A percentile compares a stretch with the other conserved stretches of the same genome.
Evolutionary conservation across 2,113 vertebrate genomes (phyloP).

Genomic region (Spheniscus mendiculus): DNA sequence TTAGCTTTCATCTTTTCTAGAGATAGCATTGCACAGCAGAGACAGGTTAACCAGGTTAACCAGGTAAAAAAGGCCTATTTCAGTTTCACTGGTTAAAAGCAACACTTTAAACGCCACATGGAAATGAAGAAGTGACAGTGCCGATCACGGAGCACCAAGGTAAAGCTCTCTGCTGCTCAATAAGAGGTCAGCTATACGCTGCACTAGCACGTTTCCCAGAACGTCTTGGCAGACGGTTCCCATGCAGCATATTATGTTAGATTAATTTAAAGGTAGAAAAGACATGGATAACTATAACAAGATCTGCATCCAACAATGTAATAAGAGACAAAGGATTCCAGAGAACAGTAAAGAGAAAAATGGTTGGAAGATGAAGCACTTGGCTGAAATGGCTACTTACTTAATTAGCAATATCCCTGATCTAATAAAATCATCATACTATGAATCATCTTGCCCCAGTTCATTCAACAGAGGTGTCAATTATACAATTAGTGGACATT

Average conservation of each 20-base stretch:
- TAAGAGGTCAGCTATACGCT: background rate
- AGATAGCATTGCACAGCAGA: background rate
- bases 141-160: fast-evolving
- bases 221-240: background rate
- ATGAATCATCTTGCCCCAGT: background rate
- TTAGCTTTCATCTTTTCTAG: background rate
- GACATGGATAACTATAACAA: background rate
- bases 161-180: background rate
- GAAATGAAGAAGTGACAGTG: background rate
- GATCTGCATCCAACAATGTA: background rate
- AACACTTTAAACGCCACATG: background rate
- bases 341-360: background rate
- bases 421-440: background rate
- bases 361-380: background rate
- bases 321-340: background rate
- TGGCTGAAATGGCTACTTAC: background rate
- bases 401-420: background rate
- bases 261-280: constrained; percentile 24
- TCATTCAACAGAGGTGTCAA: background rate
- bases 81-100: background rate
- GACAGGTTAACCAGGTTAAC: background rate
- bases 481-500: background rate
- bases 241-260: background rate
- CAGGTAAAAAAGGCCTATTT: background rate
- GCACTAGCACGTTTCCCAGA: background rate